phyloP scores from a whole-genome alignment of 1,140 invertebrate species.

The Meloidogyne hapla region DNA sequence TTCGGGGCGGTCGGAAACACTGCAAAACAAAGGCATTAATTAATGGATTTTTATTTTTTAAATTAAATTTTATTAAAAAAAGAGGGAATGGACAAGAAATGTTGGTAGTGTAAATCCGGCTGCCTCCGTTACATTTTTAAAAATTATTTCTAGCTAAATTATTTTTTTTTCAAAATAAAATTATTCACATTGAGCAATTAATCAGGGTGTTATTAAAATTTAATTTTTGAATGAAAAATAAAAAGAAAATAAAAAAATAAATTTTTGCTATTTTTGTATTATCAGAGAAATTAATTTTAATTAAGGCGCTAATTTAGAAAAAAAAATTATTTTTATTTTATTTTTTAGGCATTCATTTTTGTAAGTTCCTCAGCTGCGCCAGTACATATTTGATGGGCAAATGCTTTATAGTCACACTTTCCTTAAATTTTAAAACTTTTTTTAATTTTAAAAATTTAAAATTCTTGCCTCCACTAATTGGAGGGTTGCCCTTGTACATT shows the following conservation, averaged over 20 bases:
- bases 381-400: constrained; percentile 63
- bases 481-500: constrained; percentile 64
- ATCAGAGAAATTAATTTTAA: background rate
- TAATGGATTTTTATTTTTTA: background rate
- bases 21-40: background rate
- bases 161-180: background rate
- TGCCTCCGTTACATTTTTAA: constrained; percentile 2
- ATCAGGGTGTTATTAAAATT: background rate
- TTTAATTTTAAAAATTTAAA: background rate
- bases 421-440: too few relatives aligned
- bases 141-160: background rate
- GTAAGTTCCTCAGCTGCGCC: constrained; percentile 63
- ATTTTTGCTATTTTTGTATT: background rate
- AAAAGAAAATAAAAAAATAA: background rate
- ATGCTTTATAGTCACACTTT: constrained; percentile 64
- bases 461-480: constrained; percentile 59
- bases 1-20: constrained; percentile 18
- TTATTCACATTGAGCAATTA: constrained; percentile 6
- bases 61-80: background rate
- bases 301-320: background rate
- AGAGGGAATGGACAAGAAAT: constrained; percentile 15
- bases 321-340: background rate
- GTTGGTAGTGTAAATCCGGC: constrained; percentile 3
- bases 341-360: constrained; percentile 53
- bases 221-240: background rate